Conservation (phyloP, 2,888 invertebrate genomes). For the Agrotis segetum region DNA sequence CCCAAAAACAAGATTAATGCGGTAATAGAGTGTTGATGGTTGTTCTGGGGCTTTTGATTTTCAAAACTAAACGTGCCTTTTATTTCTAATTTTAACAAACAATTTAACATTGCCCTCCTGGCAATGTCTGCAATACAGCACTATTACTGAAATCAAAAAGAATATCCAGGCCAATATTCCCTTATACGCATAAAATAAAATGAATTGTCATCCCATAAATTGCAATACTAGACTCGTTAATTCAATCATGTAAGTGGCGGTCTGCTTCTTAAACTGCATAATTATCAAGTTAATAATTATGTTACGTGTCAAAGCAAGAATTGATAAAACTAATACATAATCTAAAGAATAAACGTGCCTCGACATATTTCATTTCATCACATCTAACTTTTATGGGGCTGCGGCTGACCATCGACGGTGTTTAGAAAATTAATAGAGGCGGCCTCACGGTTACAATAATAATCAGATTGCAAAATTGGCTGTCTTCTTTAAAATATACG, state of each 20-base stretch:
- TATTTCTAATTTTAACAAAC: too few species aligned
- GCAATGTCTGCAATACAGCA: too few species aligned
- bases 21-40: too few species aligned
- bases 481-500: conserved; percentile 25
- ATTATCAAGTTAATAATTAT: conserved; percentile 2
- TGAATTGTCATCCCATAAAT: too few species aligned
- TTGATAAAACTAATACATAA: conserved; percentile 39
- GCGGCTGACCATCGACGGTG: conserved; percentile 27
- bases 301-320: conserved; percentile 16
- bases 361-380: conserved; percentile 64
- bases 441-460: conserved; percentile 24
- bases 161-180: background rate
- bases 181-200: too few species aligned
- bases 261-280: background rate
- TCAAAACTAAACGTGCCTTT: too few species aligned
- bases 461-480: conserved; percentile 3
- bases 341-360: conserved; percentile 64
- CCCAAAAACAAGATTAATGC: too few species aligned
- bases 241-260: background rate
- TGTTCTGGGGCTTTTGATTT: too few species aligned
- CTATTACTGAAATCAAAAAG: too few species aligned
- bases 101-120: too few species aligned
- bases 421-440: conserved; percentile 44
- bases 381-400: conserved; percentile 42
- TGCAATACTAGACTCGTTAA: too few species aligned